phyloP scores from a whole-genome alignment of 1,140 invertebrate species.

The Tribolium castaneum region DNA sequence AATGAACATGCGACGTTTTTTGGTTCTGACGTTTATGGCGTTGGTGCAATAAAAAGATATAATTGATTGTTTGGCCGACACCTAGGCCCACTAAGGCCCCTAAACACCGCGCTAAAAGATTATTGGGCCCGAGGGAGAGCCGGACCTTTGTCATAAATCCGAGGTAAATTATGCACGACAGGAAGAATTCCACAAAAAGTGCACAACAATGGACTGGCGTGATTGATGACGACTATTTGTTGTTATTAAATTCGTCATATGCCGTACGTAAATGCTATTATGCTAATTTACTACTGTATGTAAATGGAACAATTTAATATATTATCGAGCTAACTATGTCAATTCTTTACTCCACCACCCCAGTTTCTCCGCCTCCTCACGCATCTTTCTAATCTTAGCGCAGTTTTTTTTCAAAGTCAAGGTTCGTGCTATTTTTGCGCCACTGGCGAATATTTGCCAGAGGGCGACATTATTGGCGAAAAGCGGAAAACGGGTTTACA shows the following conservation, averaged over 20 bases:
- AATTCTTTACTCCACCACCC: not conserved
- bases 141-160: not conserved
- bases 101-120: not conserved
- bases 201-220: conserved; percentile 9
- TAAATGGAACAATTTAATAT: conserved; percentile 32
- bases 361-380: not conserved
- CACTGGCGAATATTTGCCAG: not conserved
- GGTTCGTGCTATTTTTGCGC: not conserved
- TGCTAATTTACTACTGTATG: conserved; percentile 40
- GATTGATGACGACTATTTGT: conserved; percentile 34
- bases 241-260: conserved; percentile 32
- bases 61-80: conserved; percentile 13
- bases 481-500: not conserved
- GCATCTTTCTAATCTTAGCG: not conserved
- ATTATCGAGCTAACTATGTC: conserved; percentile 24
- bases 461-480: not conserved
- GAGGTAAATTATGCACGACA: not conserved
- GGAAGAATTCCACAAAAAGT: conserved; percentile 15
- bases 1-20: conserved; percentile 26
- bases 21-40: conserved; percentile 11
- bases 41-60: conserved; percentile 15
- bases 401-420: conserved; percentile 11
- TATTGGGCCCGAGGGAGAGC: not conserved
- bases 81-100: not conserved
- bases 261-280: conserved; percentile 31